phyloP scores from a whole-genome alignment of 2,888 invertebrate genomes.

The Agrochola lychnidis region DNA sequence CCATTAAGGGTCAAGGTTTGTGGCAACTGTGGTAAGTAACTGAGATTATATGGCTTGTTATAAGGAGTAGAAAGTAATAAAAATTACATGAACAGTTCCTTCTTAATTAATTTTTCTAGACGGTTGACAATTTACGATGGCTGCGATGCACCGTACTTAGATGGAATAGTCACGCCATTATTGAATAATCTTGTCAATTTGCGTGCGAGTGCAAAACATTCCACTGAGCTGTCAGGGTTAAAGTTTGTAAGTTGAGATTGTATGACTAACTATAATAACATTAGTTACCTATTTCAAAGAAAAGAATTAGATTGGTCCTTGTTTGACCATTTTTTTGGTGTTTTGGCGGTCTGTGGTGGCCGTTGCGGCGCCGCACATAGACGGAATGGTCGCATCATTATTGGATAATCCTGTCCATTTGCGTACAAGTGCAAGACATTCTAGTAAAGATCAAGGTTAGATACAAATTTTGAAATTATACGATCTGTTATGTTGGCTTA shows the following conservation, averaged over 20 bases:
- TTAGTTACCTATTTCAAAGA: background rate
- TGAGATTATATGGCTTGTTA: background rate
- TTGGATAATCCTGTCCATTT: constrained; percentile 81
- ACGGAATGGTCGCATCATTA: constrained; percentile 82
- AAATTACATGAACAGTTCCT: too few species aligned
- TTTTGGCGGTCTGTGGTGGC: constrained; percentile 69
- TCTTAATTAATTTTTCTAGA: too few species aligned
- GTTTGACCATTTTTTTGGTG: background rate
- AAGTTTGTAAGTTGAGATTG: too few species aligned
- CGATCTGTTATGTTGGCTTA: too few species aligned
- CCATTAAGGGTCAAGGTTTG: constrained; percentile 39
- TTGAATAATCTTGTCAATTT: too few species aligned
- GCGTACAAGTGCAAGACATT: constrained; percentile 69
- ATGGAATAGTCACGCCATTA: too few species aligned
- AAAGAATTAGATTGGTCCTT: background rate
- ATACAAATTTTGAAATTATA: background rate
- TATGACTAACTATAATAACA: too few species aligned
- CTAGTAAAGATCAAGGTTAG: constrained; percentile 3
- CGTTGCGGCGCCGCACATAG: constrained; percentile 63
- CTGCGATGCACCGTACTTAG: too few species aligned
- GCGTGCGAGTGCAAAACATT: too few species aligned
- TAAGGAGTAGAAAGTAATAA: too few species aligned
- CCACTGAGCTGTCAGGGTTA: too few species aligned
- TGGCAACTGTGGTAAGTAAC: background rate
- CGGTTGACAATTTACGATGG: too few species aligned